Base-by-base conservation (phyloP, 2,113 vertebrate species). In the Brevimyrus niger region DNA sequence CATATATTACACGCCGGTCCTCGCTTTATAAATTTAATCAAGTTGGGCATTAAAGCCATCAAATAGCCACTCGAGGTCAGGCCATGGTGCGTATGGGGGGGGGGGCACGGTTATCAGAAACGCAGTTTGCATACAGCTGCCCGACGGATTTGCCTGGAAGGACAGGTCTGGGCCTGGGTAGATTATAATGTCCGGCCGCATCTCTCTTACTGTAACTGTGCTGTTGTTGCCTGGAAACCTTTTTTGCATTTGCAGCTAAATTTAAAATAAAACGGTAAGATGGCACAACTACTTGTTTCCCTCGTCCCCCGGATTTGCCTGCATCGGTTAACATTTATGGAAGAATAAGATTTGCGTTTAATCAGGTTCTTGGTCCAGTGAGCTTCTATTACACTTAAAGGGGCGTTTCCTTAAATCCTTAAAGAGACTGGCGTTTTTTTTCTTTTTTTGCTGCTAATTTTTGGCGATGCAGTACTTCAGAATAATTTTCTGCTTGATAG, bases 41-140 rank as follows among this genome's bases (percentile, higher is more conserved):
- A 86, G 51, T 86, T 10, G 27, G 47, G n/a, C 85, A 19, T 35
- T 48, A 87, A 35, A 87, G 27, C 46, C 35, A 7, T 50, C 23
- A 17, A 53, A 87, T 53, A 4, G n/a, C 13, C 47, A 0, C 48
- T 17, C 2, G 85, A 53, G 48, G 27, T 87, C 27, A 53, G 46
- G 27, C 50, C 50, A 15, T 0, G 17, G 85, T 38, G 13, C 31
- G 47, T 3, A 19, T 53, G 27, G 50, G 15, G 35, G 50, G 15
- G 35, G 44, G 44, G 44, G 44, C 83, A 55, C 82, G 23, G 4
- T 87, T 87, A 53, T 87, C n/a, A 17, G 27, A 31, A 87, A 55
- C 21, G 3, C 80, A n/a, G 38, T 83, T 82, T 88, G 86, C 86
- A 58, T 88, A 53, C 86, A 90, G 89, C 85, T 89, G 85, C n/a